Evolutionary conservation across 2,888 invertebrate species (phyloP), one percentile per base, ranked within the genome.

Genomic region (Cistogaster globosa): DNA sequence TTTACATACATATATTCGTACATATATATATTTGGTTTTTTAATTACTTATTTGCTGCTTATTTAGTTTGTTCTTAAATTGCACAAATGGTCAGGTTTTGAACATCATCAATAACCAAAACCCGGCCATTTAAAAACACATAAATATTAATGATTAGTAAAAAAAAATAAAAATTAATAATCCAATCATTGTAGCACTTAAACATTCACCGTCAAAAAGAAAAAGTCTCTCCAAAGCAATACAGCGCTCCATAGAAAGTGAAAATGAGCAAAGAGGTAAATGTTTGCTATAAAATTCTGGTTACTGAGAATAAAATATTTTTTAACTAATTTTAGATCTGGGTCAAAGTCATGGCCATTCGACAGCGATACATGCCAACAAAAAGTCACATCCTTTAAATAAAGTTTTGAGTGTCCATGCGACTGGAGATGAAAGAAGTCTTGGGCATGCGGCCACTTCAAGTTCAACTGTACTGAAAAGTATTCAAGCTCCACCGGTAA

Each of bases 201-300:
- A 98, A 94, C 98, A 98, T 94, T 98, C 98, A 72, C 98, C 98
- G 84, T 98, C 98, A 88, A 98, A 98, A 94, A 94, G 97, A 92
- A 98, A 98, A 95, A 97, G 97, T 91, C 95, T 97, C 92, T 96
- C 96, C 69, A 95, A 96, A 92, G 92, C 91, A 82, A 96, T 96
- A 72, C 92, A 95, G 84, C 94, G 96, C 90, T 94, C 96, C 87
- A 91, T 91, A 55, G 96, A 95, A 89, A 96, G 96, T 89, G 97
- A 97, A 88, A 93, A 95, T 86, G 96, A 96, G 89, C 94, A 93
- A 78, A 90, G 92, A 89, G 90, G 93, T 93, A 90, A 92, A 91
- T 89, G 18, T 12, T 16, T 26, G 22, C 48, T 45, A 0, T 8
- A 32, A 9, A 32, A 22, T n/a, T 51, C 4, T 0, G 8, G 14